Evolutionary conservation across 2,113 vertebrate genomes (phyloP), one percentile per base, ranked within the genome.

Genomic region (Xyliphius kryptos): DNA sequence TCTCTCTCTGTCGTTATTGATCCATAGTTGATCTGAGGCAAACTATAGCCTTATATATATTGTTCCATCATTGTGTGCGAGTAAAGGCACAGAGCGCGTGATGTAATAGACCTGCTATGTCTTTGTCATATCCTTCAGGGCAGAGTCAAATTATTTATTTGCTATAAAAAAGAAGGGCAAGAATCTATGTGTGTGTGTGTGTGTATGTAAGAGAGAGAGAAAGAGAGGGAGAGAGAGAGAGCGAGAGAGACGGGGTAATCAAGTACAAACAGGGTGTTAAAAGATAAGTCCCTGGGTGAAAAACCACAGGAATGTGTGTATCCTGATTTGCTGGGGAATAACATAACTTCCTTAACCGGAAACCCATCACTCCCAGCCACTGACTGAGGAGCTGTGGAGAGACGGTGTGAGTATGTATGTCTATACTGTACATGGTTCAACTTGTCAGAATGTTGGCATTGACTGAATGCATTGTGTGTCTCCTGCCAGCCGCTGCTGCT

Each of bases 381-480:
- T 32, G 8, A n/a, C 48, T 37, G 11, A 19, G 16, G 20, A 5
- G 16, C 12, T 9, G 26, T n/a, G n/a, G n/a, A n/a, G n/a, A n/a
- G n/a, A n/a, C n/a, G n/a, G n/a, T 38, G 36, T 47, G 22, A 43
- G 59, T 49, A n/a, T n/a, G n/a, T n/a, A n/a, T n/a, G n/a, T n/a
- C 52, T 43, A 48, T 40, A 19, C 43, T 16, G 57, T 44, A 22
- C 22, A 17, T 61, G 59, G 37, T 51, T 14, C 56, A 53, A 41
- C 49, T 56, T 68, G 66, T 62, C 66, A 68, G 26, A 62, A 68
- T 38, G 66, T 41, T 67, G 49, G 48, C 59, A 15, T 53, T 38
- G 22, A n/a, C 19, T 56, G 17, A 26, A 51, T 44, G 36, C 10
- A 17, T 43, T 49, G n/a, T 17, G 37, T 59, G 54, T 58, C 56